Percentiles rank a stretch among this genome's conserved stretches.
Conservation (phyloP, 2,113 vertebrate genomes). For the Nanorana parkeri region DNA sequence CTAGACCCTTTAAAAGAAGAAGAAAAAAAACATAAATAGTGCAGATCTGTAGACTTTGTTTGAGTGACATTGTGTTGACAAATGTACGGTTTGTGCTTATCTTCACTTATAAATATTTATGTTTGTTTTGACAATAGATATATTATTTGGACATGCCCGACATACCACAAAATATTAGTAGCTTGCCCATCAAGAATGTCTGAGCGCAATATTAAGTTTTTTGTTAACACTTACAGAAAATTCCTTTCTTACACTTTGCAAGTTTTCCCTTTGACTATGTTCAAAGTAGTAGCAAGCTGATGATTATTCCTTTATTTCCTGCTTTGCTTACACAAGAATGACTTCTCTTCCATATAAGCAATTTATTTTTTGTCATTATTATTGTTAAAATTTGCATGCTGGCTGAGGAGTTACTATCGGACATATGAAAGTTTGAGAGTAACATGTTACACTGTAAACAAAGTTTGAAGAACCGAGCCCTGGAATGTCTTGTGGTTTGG, state of each 20-base stretch:
- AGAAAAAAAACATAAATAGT: neutral
- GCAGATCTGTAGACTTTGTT: neutral
- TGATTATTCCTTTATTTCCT: too few relatives aligned
- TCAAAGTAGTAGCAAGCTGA: too few relatives aligned
- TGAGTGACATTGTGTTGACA: slow-evolving; percentile 17
- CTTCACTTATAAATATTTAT: slow-evolving; percentile 27
- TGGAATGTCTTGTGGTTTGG: too few relatives aligned
- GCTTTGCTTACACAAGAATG: too few relatives aligned
- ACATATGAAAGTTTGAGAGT: too few relatives aligned
- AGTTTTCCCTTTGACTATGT: neutral
- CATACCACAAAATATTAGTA: slow-evolving; percentile 9
- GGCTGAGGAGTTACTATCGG: too few relatives aligned
- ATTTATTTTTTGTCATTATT: too few relatives aligned
- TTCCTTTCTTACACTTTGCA: neutral
- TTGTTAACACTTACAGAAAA: neutral
- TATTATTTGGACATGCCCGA: neutral
- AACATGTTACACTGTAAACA: too few relatives aligned
- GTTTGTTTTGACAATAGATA: slow-evolving; percentile 7
- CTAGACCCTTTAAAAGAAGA: neutral
- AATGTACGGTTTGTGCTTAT: slow-evolving; percentile 3
- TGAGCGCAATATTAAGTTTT: neutral
- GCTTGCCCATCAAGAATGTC: neutral
- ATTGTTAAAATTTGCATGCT: too few relatives aligned
- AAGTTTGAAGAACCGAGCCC: too few relatives aligned
- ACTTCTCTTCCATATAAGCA: too few relatives aligned